phyloP scores from a whole-genome alignment of 2,797 vertebrate species.

The Girardinus metallicus region DNA sequence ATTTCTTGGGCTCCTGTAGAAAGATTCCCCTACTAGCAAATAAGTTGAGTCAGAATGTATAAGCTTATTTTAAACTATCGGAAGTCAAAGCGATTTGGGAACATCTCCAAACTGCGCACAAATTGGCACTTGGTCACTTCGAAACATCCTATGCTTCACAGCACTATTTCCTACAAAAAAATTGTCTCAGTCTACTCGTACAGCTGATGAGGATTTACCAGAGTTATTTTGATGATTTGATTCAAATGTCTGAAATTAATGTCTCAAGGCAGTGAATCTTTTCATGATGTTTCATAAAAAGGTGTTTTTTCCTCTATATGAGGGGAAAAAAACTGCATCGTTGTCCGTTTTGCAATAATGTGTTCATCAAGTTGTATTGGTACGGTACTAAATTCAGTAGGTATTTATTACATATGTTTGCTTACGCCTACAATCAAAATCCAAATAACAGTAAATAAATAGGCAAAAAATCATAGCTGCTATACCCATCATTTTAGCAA shows the following conservation, averaged over 20 bases:
- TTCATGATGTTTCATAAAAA: background rate
- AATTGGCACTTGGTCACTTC: background rate
- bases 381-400: background rate
- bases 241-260: background rate
- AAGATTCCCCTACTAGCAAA: background rate
- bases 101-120: background rate
- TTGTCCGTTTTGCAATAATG: background rate
- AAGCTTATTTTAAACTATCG: background rate
- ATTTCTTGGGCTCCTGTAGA: background rate
- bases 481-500: background rate
- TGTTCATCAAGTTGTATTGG: background rate
- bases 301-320: background rate
- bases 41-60: background rate
- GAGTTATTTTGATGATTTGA: background rate
- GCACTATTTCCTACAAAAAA: background rate
- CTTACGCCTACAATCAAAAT: background rate
- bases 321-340: background rate
- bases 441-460: background rate
- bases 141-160: background rate
- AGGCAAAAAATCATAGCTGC: background rate
- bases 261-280: background rate
- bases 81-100: background rate
- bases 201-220: background rate
- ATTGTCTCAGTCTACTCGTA: background rate
- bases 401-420: background rate